phyloP scores from a whole-genome alignment of 2,888 invertebrate genomes.

The Cephus runcator region DNA sequence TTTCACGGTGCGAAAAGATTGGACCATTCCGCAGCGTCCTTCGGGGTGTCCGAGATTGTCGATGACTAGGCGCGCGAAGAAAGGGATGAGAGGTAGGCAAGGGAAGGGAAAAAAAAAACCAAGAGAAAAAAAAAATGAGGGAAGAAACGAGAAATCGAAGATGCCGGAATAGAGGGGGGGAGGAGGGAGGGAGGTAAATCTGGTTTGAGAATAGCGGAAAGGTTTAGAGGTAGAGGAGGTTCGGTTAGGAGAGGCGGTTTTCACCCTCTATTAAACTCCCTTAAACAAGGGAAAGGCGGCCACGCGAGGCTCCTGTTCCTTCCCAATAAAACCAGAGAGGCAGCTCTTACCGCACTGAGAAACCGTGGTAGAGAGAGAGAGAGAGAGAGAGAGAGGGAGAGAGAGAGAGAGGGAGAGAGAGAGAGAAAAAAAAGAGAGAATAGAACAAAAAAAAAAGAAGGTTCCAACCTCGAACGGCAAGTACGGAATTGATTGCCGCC shows the following conservation, averaged over 20 bases:
- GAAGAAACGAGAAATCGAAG: conserved; percentile 5
- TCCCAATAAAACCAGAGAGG: conserved; percentile 49
- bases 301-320: conserved; percentile 35
- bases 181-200: conserved; percentile 17
- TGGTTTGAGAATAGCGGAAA: not conserved
- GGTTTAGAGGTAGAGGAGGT: not conserved
- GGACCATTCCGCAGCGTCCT: not conserved
- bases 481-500: conserved; percentile 33
- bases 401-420: conserved; percentile 59
- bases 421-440: not conserved
- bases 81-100: conserved; percentile 21
- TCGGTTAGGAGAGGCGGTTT: conserved; percentile 47
- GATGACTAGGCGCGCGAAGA: conserved; percentile 37
- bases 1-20: not conserved
- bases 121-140: conserved; percentile 9
- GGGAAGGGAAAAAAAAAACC: conserved; percentile 31
- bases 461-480: conserved; percentile 14
- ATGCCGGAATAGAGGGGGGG: conserved; percentile 4
- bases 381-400: conserved; percentile 15
- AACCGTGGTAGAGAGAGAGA: conserved; percentile 38
- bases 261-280: conserved; percentile 66
- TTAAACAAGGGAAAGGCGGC: conserved; percentile 72
- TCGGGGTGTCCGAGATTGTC: conserved; percentile 24
- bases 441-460: conserved; percentile 5
- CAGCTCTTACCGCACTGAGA: conserved; percentile 26